These are phyloP conservation scores for Sphaeridia pumilis DNA, from an alignment of 2,888 invertebrate genomes.

Conservation along the genomic window DNA sequence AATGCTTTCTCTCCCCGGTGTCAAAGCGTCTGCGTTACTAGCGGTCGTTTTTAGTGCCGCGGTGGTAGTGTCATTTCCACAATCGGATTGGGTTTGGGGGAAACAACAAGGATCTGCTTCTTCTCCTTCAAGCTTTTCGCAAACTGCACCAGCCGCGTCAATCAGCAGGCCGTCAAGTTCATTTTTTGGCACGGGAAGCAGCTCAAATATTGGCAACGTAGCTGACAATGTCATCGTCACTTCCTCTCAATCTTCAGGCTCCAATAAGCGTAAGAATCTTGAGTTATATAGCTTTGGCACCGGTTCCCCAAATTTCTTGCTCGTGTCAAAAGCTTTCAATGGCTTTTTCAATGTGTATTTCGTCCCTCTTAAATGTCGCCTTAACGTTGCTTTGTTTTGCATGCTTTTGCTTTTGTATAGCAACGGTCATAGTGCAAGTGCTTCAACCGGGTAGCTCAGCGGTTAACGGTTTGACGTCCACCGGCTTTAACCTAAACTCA, in stretches of 20 bases:
- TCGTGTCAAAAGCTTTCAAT: no score
- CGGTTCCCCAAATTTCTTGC: neutral
- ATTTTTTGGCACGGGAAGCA: no score
- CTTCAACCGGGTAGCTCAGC: constrained; percentile 10
- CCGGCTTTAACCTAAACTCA: neutral
- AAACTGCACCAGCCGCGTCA: no score
- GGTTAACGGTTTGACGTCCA: neutral
- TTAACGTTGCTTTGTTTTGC: neutral
- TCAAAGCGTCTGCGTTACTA: neutral
- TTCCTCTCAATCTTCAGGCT: neutral
- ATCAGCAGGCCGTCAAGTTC: no score
- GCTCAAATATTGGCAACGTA: neutral
- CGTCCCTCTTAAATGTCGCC: neutral
- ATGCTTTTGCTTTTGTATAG: constrained; percentile 4
- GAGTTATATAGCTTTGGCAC: neutral
- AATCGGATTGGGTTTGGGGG: constrained; percentile 34
- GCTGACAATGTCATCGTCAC: neutral
- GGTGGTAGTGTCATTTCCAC: neutral
- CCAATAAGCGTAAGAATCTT: neutral
- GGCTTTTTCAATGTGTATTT: neutral
- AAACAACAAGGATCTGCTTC: constrained; percentile 16
- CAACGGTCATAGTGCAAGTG: constrained; percentile 14
- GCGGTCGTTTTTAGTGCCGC: no score
- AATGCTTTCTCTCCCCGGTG: neutral
- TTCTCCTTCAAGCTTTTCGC: no score